Evolutionary conservation across 2,797 vertebrate genomes (phyloP).

Genomic region (Siniperca obscura): DNA sequence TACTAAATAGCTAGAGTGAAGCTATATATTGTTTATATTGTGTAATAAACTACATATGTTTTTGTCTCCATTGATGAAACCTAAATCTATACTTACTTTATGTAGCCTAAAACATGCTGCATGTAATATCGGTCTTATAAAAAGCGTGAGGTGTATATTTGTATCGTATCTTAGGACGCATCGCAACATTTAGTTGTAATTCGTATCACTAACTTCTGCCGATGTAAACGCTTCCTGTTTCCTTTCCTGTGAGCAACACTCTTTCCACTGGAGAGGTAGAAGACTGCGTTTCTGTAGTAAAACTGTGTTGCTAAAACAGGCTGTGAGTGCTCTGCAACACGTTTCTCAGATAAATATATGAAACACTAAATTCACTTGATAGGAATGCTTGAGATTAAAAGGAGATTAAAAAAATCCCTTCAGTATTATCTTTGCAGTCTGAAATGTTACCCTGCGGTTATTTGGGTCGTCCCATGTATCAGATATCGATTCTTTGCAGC

Average conservation of each 20-base stretch:
- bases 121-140: too few relatives aligned
- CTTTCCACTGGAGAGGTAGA: neutral
- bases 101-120: too few relatives aligned
- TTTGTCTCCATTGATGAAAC: too few relatives aligned
- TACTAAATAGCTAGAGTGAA: too few relatives aligned
- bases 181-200: too few relatives aligned
- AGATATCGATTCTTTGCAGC: slow-evolving; percentile 18
- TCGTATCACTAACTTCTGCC: too few relatives aligned
- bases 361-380: neutral
- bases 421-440: neutral
- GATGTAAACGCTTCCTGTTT: too few relatives aligned
- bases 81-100: too few relatives aligned
- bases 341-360: slow-evolving; percentile 8
- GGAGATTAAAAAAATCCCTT: neutral
- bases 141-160: too few relatives aligned
- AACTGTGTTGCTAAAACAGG: neutral
- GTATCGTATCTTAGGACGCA: too few relatives aligned
- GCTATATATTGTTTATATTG: too few relatives aligned
- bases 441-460: neutral
- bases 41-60: too few relatives aligned
- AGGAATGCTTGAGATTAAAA: slow-evolving; percentile 8
- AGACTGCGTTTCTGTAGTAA: neutral
- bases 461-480: neutral
- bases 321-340: neutral
- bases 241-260: neutral